These are phyloP conservation scores for Melanotaenia nigrans DNA, from an alignment of 2,797 vertebrate genomes.

Conservation along the genomic window DNA sequence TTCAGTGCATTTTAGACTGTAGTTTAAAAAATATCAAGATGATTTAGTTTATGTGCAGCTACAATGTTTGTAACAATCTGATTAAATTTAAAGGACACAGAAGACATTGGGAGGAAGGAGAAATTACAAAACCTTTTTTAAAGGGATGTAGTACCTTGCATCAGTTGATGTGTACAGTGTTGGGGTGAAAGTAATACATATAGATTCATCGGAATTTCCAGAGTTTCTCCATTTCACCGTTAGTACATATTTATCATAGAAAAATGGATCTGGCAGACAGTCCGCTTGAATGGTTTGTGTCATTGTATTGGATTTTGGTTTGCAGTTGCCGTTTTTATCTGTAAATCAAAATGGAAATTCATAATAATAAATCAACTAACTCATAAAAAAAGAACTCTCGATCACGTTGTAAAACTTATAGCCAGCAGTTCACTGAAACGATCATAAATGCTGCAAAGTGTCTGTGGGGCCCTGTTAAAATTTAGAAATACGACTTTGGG, in stretches of 20 bases:
- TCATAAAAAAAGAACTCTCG: not conserved
- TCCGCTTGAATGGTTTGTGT: slow-evolving; percentile 49
- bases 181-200: slow-evolving; percentile 82
- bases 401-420: not conserved
- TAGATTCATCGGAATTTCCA: slow-evolving; percentile 16
- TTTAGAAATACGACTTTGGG: too few species aligned
- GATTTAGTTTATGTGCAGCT: not conserved
- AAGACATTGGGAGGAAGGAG: not conserved
- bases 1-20: slow-evolving; percentile 53
- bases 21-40: not conserved
- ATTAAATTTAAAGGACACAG: not conserved
- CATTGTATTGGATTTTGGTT: slow-evolving; percentile 22
- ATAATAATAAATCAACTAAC: not conserved
- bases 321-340: slow-evolving; percentile 67
- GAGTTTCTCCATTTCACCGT: fast-evolving
- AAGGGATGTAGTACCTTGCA: slow-evolving; percentile 26
- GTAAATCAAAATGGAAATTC: slow-evolving; percentile 20
- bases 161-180: fast-evolving
- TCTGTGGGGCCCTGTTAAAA: too few species aligned
- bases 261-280: slow-evolving; percentile 84
- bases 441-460: not conserved
- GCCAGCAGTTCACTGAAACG: too few species aligned
- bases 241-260: slow-evolving; percentile 80
- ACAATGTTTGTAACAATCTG: not conserved
- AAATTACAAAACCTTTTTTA: not conserved